Evolutionary conservation across 2,113 vertebrate genomes (phyloP), one percentile per base, ranked within the genome.

Genomic region (Pelobates fuscus): DNA sequence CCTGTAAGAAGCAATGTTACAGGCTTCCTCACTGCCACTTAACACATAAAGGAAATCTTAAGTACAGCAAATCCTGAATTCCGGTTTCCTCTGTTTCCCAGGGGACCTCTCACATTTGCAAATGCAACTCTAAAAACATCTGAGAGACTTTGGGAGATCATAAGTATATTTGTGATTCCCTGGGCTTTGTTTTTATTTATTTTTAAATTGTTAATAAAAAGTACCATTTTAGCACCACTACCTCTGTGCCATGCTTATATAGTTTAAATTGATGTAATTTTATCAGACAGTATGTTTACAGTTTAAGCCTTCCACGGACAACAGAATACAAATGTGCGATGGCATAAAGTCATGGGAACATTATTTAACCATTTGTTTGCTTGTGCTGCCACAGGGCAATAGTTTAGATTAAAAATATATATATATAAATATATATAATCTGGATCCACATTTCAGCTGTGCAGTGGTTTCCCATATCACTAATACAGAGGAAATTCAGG

Each of bases 21-120:
- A 67, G 37, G 66, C 65, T 68, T 68, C 73, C 64, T 77, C 73
- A 77, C 73, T 77, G 73, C 73, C 73, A 68, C 64, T 77, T 60
- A 32, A 68, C 64, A 46, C 55, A 15, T 52, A 76, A 63, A 76
- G 73, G 73, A 77, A 77, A 61, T 12, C 11, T 24, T 7, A 23
- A 52, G 55, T 52, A 20, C 4, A 15, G 24, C 55, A 76, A 18
- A 43, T 63, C 52, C 64, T 24, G 43, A 52, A 52, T 68, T 77
- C 41, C 65, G n/a, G 65, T 68, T 29, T 17, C 59, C 52, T 24
- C 32, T 14, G 54, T 74, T 29, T 59, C 63, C 52, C 63, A 30
- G 64, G 49, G 63, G 72, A 46, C 44, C 62, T 55, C 37, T 5
- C 37, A 44, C 30, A 58, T 21, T 72, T 54, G 15, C 58, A 52